Percentiles rank a stretch among this genome's conserved stretches.
Evolutionary conservation across 2,797 vertebrate species (phyloP).

Genomic region (Peromyscus attwateri): DNA sequence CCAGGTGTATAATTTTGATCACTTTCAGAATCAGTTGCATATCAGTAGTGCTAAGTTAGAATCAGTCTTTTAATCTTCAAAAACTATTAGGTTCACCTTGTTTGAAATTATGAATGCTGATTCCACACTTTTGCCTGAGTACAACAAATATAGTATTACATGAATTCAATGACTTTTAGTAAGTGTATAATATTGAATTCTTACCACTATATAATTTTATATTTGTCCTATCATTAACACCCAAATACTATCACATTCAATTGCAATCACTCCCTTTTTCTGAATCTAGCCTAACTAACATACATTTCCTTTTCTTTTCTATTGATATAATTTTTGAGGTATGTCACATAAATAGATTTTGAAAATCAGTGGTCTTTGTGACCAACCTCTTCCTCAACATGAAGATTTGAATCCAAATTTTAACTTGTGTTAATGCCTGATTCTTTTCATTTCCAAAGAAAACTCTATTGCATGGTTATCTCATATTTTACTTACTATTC

Average conservation of each 20-base stretch:
- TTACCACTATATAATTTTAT: neutral
- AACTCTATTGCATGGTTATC: neutral
- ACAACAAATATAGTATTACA: neutral
- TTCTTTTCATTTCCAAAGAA: neutral
- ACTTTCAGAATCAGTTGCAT: neutral
- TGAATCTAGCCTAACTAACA: neutral
- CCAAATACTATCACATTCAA: neutral
- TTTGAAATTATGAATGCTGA: neutral
- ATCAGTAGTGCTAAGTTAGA: accelerated
- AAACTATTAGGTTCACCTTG: neutral
- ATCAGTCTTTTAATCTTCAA: neutral
- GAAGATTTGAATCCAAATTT: neutral
- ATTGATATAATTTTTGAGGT: neutral
- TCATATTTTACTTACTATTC: neutral
- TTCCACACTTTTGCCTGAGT: neutral
- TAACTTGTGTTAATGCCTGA: neutral
- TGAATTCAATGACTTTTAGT: neutral
- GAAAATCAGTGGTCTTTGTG: neutral
- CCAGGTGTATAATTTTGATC: neutral
- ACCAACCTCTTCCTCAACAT: neutral
- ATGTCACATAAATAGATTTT: neutral
- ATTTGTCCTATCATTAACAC: neutral
- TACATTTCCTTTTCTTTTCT: neutral
- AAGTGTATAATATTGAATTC: neutral
- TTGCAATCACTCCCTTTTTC: neutral